Conservation (phyloP, 2,797 vertebrate genomes). For the Sebastes wilsoni region DNA sequence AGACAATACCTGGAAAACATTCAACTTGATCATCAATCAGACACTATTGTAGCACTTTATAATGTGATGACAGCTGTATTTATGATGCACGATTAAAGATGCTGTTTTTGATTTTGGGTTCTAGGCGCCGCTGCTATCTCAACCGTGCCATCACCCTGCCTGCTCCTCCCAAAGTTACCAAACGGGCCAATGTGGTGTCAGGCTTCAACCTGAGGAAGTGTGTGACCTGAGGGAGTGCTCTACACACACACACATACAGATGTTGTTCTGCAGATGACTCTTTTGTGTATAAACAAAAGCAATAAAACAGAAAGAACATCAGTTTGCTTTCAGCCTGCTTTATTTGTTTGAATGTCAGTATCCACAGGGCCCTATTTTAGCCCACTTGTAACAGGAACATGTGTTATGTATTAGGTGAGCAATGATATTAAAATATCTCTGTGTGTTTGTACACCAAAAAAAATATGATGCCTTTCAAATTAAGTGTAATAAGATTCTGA, state of each 20-base stretch:
- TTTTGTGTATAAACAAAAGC: background rate
- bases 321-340: background rate
- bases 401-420: too few relatives aligned
- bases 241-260: too few relatives aligned
- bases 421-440: too few relatives aligned
- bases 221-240: fast-evolving
- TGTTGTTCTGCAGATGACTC: too few relatives aligned
- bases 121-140: conserved; percentile 63
- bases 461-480: background rate
- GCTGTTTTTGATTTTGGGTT: conserved; percentile 1
- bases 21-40: background rate
- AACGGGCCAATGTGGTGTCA: conserved; percentile 33
- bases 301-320: background rate
- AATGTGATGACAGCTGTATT: background rate
- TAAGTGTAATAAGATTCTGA: too few relatives aligned
- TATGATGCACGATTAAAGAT: background rate
- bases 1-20: background rate
- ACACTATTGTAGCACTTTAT: background rate
- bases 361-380: too few relatives aligned
- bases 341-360: too few relatives aligned
- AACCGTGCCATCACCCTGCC: conserved; percentile 69
- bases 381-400: too few relatives aligned
- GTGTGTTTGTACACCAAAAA: too few relatives aligned
- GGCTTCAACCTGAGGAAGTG: conserved; percentile 66
- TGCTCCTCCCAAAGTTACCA: conserved; percentile 50